phyloP scores from a whole-genome alignment of 2,888 invertebrate species.

The Lasioglossum leucozonium region DNA sequence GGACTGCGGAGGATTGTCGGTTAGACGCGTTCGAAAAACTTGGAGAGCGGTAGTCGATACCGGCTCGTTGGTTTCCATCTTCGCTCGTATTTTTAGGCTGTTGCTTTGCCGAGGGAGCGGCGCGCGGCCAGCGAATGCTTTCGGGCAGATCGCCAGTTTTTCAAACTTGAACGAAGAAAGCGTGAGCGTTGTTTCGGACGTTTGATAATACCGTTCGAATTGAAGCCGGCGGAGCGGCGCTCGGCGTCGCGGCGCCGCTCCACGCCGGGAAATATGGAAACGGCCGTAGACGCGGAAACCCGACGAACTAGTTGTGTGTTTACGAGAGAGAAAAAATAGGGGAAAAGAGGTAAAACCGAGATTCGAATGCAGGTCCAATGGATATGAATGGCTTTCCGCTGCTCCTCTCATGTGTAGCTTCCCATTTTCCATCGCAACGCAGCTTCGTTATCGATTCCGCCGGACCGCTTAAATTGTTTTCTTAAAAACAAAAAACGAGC shows the following conservation, averaged over 20 bases:
- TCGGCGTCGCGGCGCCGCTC: no score
- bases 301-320: not conserved
- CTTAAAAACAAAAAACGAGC: not conserved
- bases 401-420: slow-evolving; percentile 21
- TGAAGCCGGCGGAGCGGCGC: not conserved
- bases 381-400: slow-evolving; percentile 39
- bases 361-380: slow-evolving; percentile 25
- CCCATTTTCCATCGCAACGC: slow-evolving; percentile 26
- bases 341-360: not conserved
- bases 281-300: not conserved
- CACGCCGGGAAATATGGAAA: not conserved
- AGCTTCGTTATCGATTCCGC: slow-evolving; percentile 10
- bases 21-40: not conserved
- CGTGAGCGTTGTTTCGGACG: not conserved
- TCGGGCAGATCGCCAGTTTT: slow-evolving; percentile 28
- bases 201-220: not conserved
- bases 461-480: not conserved
- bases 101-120: slow-evolving; percentile 1
- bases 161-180: not conserved
- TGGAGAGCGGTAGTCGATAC: not conserved
- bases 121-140: slow-evolving; percentile 25
- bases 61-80: slow-evolving; percentile 8
- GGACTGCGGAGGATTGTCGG: not conserved
- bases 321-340: not conserved
- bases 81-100: slow-evolving; percentile 27